phyloP scores from a whole-genome alignment of 2,888 invertebrate genomes.

The Pseudeuparius sepicola region DNA sequence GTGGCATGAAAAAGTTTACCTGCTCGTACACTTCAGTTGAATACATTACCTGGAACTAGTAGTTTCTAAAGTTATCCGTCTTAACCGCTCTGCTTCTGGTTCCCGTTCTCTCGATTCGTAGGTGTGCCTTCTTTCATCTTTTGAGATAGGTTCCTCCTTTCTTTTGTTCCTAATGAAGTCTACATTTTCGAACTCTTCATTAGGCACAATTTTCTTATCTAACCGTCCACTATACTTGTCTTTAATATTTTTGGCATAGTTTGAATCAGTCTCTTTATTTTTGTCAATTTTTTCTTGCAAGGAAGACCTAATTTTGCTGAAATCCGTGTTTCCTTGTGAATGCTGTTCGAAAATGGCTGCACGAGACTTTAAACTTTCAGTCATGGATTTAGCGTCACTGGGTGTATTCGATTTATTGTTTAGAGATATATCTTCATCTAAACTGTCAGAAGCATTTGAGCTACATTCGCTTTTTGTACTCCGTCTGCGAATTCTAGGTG shows the following conservation, averaged over 20 bases:
- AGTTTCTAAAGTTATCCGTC: constrained; percentile 35
- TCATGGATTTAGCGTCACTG: constrained; percentile 18
- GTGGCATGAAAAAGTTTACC: too few species aligned
- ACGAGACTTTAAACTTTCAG: constrained; percentile 28
- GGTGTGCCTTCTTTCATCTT: constrained; percentile 32
- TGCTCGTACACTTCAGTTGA: constrained; percentile 1
- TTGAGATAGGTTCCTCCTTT: constrained; percentile 24
- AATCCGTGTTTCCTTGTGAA: constrained; percentile 22
- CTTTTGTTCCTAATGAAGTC: constrained; percentile 27
- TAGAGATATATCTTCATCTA: constrained; percentile 16
- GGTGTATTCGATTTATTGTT: not conserved
- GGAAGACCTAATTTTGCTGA: constrained; percentile 19
- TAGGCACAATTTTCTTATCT: constrained; percentile 20
- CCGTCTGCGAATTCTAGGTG: constrained; percentile 22
- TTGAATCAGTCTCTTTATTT: constrained; percentile 19
- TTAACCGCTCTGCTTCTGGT: constrained; percentile 30
- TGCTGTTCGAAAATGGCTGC: constrained; percentile 33
- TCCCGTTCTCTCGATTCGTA: constrained; percentile 33
- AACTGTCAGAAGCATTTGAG: constrained; percentile 19
- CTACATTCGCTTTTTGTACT: constrained; percentile 22
- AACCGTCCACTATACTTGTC: constrained; percentile 14
- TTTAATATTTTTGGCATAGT: constrained; percentile 20
- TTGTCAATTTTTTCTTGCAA: constrained; percentile 13
- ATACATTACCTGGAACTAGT: constrained; percentile 16
- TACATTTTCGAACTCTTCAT: constrained; percentile 24